phyloP scores from a whole-genome alignment of 1,140 invertebrate species.

The Drosophila sechellia region DNA sequence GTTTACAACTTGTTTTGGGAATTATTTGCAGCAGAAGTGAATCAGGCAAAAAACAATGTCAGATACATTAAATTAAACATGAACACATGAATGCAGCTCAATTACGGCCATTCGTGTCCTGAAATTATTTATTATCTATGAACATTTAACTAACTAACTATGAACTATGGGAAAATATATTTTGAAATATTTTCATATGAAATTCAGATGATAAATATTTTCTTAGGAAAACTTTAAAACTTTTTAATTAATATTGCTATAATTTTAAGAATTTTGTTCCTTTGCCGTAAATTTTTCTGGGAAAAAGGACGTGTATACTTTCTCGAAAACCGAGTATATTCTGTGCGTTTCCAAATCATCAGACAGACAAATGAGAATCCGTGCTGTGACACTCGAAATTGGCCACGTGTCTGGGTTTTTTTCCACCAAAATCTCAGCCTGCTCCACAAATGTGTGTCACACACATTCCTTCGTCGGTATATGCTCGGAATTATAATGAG shows the following conservation, averaged over 20 bases:
- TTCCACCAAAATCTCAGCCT: neutral
- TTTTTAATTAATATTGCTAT: too few relatives aligned
- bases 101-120: constrained; percentile 16
- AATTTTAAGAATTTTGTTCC: too few relatives aligned
- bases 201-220: too few relatives aligned
- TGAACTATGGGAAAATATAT: too few relatives aligned
- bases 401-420: constrained; percentile 23
- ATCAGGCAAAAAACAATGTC: constrained; percentile 27
- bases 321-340: neutral
- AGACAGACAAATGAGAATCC: constrained; percentile 18
- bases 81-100: constrained; percentile 22
- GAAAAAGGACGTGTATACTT: too few relatives aligned
- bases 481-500: constrained; percentile 46
- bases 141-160: constrained; percentile 9
- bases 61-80: constrained; percentile 36
- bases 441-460: constrained; percentile 25
- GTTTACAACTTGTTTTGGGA: constrained; percentile 50
- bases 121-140: constrained; percentile 23
- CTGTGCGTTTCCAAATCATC: constrained; percentile 2
- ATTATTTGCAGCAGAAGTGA: constrained; percentile 33
- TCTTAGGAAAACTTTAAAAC: too few relatives aligned
- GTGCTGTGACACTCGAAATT: constrained; percentile 32
- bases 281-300: neutral
- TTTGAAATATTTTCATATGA: neutral
- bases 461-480: constrained; percentile 11